A percentile compares a stretch with the other conserved stretches of the same genome.
phyloP scores from a whole-genome alignment of 1,140 invertebrate genomes.

The Orchestia grillus region DNA sequence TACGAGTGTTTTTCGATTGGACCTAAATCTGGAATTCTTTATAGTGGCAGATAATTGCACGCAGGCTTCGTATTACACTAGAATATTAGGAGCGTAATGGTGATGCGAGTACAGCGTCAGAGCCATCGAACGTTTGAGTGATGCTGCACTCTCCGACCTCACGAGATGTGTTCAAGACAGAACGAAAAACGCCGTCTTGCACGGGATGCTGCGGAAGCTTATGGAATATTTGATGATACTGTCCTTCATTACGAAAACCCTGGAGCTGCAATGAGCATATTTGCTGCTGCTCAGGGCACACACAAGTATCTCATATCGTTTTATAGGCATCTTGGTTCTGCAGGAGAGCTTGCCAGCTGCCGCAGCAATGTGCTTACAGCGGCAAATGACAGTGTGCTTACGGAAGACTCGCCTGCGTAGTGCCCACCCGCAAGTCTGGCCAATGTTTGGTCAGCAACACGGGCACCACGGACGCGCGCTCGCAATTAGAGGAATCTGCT shows the following conservation, averaged over 20 bases:
- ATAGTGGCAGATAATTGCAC: not conserved
- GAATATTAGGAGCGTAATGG: not conserved
- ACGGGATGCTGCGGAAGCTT: not conserved
- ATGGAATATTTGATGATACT: not conserved
- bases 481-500: slow-evolving; percentile 53
- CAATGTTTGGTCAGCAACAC: slow-evolving; percentile 19
- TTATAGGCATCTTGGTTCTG: not conserved
- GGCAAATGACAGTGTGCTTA: slow-evolving; percentile 25
- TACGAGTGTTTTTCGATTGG: not conserved
- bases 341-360: not conserved
- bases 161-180: not conserved
- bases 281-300: not conserved
- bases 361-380: not conserved
- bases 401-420: not conserved
- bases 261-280: not conserved
- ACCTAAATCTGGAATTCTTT: too few species aligned
- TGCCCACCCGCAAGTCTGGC: slow-evolving; percentile 24
- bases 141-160: not conserved
- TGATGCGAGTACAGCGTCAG: not conserved
- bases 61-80: not conserved
- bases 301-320: not conserved
- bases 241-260: not conserved
- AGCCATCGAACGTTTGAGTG: not conserved
- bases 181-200: not conserved
- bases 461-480: not conserved